Conservation (phyloP, 2,888 invertebrate species). For the Urechis unicinctus region DNA sequence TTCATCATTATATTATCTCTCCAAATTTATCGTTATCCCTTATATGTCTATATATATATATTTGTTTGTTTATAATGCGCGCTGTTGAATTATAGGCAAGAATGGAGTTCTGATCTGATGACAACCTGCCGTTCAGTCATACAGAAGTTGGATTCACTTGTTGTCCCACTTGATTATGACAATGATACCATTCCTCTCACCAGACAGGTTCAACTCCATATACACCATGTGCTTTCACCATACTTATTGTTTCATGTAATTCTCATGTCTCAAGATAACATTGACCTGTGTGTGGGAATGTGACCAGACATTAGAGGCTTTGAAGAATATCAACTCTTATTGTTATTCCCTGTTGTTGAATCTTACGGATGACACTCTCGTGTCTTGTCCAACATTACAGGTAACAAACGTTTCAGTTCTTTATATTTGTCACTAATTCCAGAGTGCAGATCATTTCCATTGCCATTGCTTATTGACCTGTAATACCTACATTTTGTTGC, state of each 20-base stretch:
- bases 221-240: neutral
- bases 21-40: no score
- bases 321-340: neutral
- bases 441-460: no score
- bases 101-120: neutral
- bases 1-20: no score
- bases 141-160: neutral
- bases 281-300: no score
- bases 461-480: neutral
- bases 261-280: no score
- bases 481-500: neutral
- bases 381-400: neutral
- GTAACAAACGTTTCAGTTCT: no score
- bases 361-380: neutral
- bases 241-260: no score
- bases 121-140: neutral
- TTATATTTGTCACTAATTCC: no score
- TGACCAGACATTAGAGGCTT: neutral
- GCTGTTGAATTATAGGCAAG: neutral
- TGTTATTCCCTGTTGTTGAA: neutral
- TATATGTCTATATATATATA: no score
- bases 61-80: no score
- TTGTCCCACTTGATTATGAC: neutral
- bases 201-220: neutral
- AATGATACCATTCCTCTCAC: neutral